Percentiles rank a stretch among this genome's conserved stretches.
phyloP scores from a whole-genome alignment of 2,113 vertebrate genomes.

The Lepisosteus oculatus region DNA sequence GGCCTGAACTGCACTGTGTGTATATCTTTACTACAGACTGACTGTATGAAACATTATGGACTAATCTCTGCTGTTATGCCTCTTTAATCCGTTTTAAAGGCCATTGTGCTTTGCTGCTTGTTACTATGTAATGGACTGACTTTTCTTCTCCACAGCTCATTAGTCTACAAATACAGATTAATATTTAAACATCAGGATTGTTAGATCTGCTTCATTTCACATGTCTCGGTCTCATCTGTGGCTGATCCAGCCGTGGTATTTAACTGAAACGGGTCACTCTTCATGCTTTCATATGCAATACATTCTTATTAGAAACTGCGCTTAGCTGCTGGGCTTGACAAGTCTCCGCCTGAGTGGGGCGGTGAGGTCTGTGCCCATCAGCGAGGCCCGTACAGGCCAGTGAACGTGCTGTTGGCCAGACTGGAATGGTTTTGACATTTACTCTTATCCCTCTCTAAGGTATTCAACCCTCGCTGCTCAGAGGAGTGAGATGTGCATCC shows the following conservation, averaged over 20 bases:
- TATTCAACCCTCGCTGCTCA: no score
- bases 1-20: no score
- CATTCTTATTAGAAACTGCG: slow-evolving; percentile 35
- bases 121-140: slow-evolving; percentile 3
- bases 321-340: neutral
- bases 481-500: no score
- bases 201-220: slow-evolving; percentile 19
- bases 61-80: slow-evolving; percentile 17
- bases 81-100: slow-evolving; percentile 45
- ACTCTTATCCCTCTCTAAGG: no score
- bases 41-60: no score
- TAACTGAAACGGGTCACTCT: slow-evolving; percentile 17
- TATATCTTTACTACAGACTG: no score
- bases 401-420: no score
- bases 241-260: slow-evolving; percentile 28
- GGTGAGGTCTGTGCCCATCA: no score
- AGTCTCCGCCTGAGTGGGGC: no score
- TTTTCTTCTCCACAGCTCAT: slow-evolving; percentile 22
- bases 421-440: no score
- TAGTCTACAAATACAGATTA: slow-evolving; percentile 24
- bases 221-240: slow-evolving; percentile 8
- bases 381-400: no score
- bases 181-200: slow-evolving; percentile 26
- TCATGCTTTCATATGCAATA: slow-evolving; percentile 26
- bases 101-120: slow-evolving; percentile 19